These are phyloP conservation scores for Baronia brevicornis DNA, from an alignment of 2,888 invertebrate genomes.

Conservation along the genomic window DNA sequence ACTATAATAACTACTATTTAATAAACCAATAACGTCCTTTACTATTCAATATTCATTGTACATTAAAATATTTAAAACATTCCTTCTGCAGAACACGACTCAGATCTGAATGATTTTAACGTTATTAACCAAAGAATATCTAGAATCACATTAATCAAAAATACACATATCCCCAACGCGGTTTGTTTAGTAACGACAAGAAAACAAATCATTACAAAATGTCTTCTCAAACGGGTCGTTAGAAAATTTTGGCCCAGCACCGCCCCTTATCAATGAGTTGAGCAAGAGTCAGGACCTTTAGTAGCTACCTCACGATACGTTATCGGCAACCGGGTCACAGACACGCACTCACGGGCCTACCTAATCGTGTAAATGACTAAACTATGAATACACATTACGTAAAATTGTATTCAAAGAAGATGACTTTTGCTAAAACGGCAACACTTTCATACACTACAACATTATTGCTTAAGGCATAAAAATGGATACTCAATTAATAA, in stretches of 20 bases:
- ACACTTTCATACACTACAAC: too few relatives aligned
- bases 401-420: slow-evolving; percentile 5
- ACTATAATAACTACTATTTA: too few relatives aligned
- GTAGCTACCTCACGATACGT: slow-evolving; percentile 27
- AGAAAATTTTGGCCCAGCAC: slow-evolving; percentile 20
- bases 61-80: too few relatives aligned
- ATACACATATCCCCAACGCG: too few relatives aligned
- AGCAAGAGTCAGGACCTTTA: slow-evolving; percentile 44
- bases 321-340: slow-evolving; percentile 30
- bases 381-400: slow-evolving; percentile 14
- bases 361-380: slow-evolving; percentile 16
- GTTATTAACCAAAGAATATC: too few relatives aligned
- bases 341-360: slow-evolving; percentile 19
- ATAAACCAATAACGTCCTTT: too few relatives aligned
- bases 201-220: slow-evolving; percentile 10
- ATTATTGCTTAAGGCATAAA: too few relatives aligned
- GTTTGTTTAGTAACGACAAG: slow-evolving; percentile 5
- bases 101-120: too few relatives aligned
- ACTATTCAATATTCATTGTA: too few relatives aligned
- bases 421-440: too few relatives aligned
- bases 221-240: slow-evolving; percentile 8
- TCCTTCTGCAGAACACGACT: slow-evolving; percentile 1
- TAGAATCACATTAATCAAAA: too few relatives aligned
- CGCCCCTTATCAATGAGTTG: slow-evolving; percentile 29
- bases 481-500: too few relatives aligned